Evolutionary conservation across 2,797 vertebrate genomes (phyloP).

Genomic region (Takifugu rubripes): DNA sequence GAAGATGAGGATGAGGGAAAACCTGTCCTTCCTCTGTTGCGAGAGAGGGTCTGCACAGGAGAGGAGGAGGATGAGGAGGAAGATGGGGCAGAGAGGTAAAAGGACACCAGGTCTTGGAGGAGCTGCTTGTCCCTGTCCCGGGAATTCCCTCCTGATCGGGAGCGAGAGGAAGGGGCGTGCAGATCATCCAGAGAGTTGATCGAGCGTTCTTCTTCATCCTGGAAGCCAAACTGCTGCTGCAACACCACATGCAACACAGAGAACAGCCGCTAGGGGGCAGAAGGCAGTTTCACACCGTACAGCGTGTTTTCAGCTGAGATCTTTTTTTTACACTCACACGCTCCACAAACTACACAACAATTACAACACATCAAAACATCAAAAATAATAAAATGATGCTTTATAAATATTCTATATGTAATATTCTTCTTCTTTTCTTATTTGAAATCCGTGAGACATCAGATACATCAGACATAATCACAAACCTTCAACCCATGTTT

Average conservation of each 20-base stretch:
- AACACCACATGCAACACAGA: background rate
- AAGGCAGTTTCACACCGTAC: too few relatives aligned
- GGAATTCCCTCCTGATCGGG: constrained; percentile 34
- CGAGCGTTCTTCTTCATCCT: constrained; percentile 74
- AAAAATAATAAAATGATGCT: too few relatives aligned
- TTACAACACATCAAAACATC: too few relatives aligned
- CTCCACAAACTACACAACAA: too few relatives aligned
- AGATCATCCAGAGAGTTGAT: constrained; percentile 70
- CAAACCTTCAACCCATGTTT: too few relatives aligned
- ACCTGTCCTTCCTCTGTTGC: constrained; percentile 50
- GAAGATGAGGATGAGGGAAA: constrained; percentile 48
- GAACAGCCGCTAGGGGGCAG: background rate
- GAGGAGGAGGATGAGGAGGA: constrained; percentile 48
- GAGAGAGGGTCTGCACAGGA: constrained; percentile 54
- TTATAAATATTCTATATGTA: too few relatives aligned
- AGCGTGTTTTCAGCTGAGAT: background rate
- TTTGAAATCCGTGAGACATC: too few relatives aligned
- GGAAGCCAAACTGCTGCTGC: constrained; percentile 79
- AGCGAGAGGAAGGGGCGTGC: constrained; percentile 45
- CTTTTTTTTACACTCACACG: too few relatives aligned
- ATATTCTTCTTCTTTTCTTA: too few relatives aligned
- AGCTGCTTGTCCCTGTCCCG: constrained; percentile 74
- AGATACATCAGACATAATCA: too few relatives aligned
- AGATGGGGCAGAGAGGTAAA: constrained; percentile 70
- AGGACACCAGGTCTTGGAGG: constrained; percentile 82